These are phyloP conservation scores for Leucopsar rothschildi DNA, from an alignment of 2,113 vertebrate genomes.

Conservation along the genomic window DNA sequence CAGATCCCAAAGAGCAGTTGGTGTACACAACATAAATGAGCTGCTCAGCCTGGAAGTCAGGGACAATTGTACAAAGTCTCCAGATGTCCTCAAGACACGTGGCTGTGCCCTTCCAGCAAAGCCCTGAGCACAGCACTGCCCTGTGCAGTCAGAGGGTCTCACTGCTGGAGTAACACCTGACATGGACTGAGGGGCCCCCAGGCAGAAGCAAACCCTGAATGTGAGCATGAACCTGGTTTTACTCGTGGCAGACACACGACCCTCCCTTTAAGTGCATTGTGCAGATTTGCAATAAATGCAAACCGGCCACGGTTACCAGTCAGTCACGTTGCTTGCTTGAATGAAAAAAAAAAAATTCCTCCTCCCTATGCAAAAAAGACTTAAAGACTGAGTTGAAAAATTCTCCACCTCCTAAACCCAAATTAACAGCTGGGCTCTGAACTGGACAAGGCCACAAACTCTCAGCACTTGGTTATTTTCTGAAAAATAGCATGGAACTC, in stretches of 20 bases:
- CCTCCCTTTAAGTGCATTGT: background rate
- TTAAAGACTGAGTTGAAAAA: background rate
- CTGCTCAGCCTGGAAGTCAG: background rate
- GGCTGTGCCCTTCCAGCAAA: background rate
- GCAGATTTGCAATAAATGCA: background rate
- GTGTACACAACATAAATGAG: rapidly evolving
- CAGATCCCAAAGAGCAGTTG: background rate
- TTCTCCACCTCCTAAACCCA: background rate
- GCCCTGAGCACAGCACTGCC: background rate
- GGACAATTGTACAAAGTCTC: background rate
- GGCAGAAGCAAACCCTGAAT: background rate
- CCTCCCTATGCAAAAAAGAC: background rate
- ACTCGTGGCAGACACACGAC: background rate
- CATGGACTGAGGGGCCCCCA: background rate
- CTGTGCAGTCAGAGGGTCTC: background rate
- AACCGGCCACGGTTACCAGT: background rate
- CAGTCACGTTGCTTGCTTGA: background rate
- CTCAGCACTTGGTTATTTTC: constrained; percentile 14
- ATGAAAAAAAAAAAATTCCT: background rate
- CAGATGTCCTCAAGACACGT: background rate
- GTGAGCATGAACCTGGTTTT: background rate
- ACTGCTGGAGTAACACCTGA: background rate
- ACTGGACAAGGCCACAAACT: constrained; percentile 3
- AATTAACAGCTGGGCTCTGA: background rate
- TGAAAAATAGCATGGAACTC: constrained; percentile 30